phyloP scores from a whole-genome alignment of 92 coral and sea anemone species.

The Epizoanthus ramosus region DNA sequence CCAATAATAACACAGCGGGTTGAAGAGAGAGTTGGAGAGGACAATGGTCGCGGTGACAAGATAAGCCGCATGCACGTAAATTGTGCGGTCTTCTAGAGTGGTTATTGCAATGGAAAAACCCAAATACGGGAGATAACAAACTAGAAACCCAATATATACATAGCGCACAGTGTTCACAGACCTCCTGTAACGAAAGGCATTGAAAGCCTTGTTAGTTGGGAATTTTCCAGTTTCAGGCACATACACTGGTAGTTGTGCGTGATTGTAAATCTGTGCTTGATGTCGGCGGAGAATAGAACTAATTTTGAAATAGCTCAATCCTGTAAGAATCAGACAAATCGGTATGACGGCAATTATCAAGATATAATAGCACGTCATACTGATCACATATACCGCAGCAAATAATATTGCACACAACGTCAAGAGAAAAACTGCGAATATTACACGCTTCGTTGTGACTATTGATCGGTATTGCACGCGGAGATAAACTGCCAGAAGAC shows the following conservation, averaged over 20 bases:
- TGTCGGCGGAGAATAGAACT: constrained; percentile 11
- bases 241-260: not conserved
- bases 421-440: not conserved
- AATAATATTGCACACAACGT: not conserved
- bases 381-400: constrained; percentile 9
- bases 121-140: constrained; percentile 31
- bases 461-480: constrained; percentile 1
- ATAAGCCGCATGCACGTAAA: constrained; percentile 3
- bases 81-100: constrained; percentile 6
- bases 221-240: not conserved
- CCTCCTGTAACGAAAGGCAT: not conserved
- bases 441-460: constrained; percentile 19
- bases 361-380: constrained; percentile 15
- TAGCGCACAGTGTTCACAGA: constrained; percentile 16
- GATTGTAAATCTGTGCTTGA: not conserved
- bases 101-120: constrained; percentile 23
- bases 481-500: constrained; percentile 26
- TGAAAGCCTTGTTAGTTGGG: not conserved
- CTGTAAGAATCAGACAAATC: constrained; percentile 17
- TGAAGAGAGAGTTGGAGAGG: constrained; percentile 26
- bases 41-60: constrained; percentile 29
- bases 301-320: constrained; percentile 15
- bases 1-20: constrained; percentile 35
- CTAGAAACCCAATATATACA: constrained; percentile 20
- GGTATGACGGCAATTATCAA: constrained; percentile 25